Percentiles rank a stretch among this genome's conserved stretches.
These are phyloP conservation scores for Eudasyphora cyanicolor DNA, from an alignment of 2,888 invertebrate genomes.

Conservation along the genomic window DNA sequence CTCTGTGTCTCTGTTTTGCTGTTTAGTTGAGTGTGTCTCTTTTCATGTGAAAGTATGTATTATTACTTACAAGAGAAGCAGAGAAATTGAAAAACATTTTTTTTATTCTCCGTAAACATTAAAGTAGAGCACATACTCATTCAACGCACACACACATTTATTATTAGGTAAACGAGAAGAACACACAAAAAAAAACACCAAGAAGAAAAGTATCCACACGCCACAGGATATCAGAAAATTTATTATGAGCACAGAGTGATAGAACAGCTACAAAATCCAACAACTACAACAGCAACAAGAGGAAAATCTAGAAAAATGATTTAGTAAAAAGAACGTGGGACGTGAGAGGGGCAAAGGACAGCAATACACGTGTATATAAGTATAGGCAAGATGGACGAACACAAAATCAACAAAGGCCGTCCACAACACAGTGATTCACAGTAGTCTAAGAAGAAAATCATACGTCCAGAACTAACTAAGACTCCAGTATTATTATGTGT, in stretches of 20 bases:
- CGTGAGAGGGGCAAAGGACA: background rate
- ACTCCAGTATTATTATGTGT: too few species aligned
- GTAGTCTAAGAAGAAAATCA: too few species aligned
- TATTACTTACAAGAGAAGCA: conserved; percentile 39
- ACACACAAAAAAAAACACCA: background rate
- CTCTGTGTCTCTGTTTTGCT: background rate
- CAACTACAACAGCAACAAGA: background rate
- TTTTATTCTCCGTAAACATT: conserved; percentile 51
- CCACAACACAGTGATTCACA: too few species aligned
- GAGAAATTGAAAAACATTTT: conserved; percentile 54
- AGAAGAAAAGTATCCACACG: too few species aligned
- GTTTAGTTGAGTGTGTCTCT: background rate
- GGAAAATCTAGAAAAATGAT: background rate
- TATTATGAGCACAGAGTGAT: conserved; percentile 44
- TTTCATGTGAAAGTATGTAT: conserved; percentile 19
- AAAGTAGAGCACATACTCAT: conserved; percentile 58
- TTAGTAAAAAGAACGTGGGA: too few species aligned
- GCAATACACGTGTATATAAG: too few species aligned
- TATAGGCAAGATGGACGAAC: too few species aligned
- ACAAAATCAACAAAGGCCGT: too few species aligned
- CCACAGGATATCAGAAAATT: conserved; percentile 64
- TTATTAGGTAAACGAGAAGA: conserved; percentile 55
- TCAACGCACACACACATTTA: conserved; percentile 55
- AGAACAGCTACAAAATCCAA: background rate
- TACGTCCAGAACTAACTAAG: too few species aligned